These are phyloP conservation scores for Delichon dasypus DNA, from an alignment of 2,797 vertebrate species.

Conservation along the genomic window DNA sequence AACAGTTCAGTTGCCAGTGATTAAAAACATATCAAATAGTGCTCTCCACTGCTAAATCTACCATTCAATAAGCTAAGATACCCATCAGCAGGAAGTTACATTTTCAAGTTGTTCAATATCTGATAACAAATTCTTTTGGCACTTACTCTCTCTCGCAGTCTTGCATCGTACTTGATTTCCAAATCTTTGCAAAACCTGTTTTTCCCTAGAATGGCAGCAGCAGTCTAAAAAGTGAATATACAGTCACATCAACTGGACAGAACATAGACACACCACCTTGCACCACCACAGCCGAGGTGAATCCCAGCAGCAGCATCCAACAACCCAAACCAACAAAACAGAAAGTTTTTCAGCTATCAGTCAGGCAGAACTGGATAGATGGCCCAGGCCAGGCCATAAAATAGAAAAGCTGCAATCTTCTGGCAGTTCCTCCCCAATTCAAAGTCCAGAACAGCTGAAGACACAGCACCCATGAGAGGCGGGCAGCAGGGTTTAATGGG, in stretches of 20 bases:
- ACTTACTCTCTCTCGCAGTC: conserved; percentile 89
- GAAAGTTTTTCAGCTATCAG: neutral
- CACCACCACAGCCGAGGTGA: neutral
- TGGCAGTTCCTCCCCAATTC: neutral
- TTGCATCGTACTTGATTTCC: conserved; percentile 77
- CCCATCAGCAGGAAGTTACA: neutral
- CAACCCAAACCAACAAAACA: neutral
- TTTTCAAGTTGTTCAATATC: neutral
- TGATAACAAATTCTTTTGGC: neutral
- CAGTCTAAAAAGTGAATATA: conserved; percentile 80
- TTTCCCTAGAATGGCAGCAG: conserved; percentile 81
- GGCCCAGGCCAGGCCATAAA: neutral
- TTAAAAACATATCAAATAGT: neutral
- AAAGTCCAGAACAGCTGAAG: neutral
- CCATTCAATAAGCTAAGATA: neutral
- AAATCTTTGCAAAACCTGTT: conserved; percentile 79
- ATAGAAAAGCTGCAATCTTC: neutral
- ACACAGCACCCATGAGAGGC: neutral
- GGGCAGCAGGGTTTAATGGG: neutral
- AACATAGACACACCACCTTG: neutral
- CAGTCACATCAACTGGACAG: neutral
- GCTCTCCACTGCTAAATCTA: neutral
- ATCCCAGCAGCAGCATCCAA: neutral
- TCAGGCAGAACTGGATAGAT: neutral
- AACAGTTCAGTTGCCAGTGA: neutral